Evolutionary conservation across 2,113 vertebrate genomes (phyloP).

Genomic region (Pseudorectes ferrugineus): DNA sequence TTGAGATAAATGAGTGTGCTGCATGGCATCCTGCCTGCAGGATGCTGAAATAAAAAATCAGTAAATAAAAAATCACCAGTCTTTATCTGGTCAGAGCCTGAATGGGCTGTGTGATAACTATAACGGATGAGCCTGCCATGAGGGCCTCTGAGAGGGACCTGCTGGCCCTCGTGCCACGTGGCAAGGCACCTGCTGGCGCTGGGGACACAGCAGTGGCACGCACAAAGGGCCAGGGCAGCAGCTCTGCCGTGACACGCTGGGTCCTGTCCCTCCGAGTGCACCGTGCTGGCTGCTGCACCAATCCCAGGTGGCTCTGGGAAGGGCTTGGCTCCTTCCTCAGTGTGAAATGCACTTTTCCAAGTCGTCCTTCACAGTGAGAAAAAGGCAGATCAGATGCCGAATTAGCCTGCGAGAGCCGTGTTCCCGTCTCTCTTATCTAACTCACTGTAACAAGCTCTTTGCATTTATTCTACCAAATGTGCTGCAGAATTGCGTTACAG

Average conservation of each 20-base stretch:
- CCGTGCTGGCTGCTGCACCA: rapidly evolving
- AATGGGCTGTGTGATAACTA: slow-evolving; percentile 22
- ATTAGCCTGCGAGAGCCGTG: slow-evolving; percentile 60
- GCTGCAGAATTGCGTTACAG: slow-evolving; percentile 76
- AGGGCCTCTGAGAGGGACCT: neutral
- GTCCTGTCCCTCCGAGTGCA: neutral
- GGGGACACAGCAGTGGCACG: rapidly evolving
- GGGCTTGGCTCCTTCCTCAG: neutral
- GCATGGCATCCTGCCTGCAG: slow-evolving; percentile 15
- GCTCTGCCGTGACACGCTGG: rapidly evolving
- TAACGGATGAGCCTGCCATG: slow-evolving; percentile 8
- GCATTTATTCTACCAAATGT: slow-evolving; percentile 79
- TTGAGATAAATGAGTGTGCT: slow-evolving; percentile 64
- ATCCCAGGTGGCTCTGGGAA: neutral
- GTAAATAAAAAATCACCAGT: slow-evolving; percentile 55
- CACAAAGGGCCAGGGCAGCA: neutral
- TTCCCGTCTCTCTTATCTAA: slow-evolving; percentile 73
- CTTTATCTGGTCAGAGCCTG: slow-evolving; percentile 55
- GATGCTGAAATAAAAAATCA: slow-evolving; percentile 36
- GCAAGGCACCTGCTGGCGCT: neutral
- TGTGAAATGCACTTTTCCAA: slow-evolving; percentile 3
- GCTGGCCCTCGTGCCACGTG: neutral
- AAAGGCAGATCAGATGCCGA: slow-evolving; percentile 55
- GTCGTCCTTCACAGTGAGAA: slow-evolving; percentile 50
- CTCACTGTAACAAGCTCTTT: slow-evolving; percentile 75